Percentiles rank a stretch among this genome's conserved stretches.
phyloP scores from a whole-genome alignment of 2,797 vertebrate genomes.

The Oryzias sinensis region DNA sequence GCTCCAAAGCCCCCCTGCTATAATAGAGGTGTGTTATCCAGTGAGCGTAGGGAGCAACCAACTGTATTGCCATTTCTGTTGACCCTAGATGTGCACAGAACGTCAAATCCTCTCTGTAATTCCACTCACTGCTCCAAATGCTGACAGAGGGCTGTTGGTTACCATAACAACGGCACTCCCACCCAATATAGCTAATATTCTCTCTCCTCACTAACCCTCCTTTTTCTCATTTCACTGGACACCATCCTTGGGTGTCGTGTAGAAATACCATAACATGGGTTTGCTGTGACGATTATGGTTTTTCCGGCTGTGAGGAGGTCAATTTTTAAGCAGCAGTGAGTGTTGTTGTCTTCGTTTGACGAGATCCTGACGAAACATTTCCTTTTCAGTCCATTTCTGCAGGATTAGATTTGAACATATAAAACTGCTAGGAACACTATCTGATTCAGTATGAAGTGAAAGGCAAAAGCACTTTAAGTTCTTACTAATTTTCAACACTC shows the following conservation, averaged over 20 bases:
- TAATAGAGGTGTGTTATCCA: conserved; percentile 28
- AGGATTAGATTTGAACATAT: conserved; percentile 26
- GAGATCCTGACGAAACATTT: conserved; percentile 48
- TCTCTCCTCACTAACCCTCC: conserved; percentile 32
- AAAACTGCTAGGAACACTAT: conserved; percentile 18
- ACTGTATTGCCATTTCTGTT: conserved; percentile 68
- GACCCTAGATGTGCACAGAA: conserved; percentile 81
- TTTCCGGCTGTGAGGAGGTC: conserved; percentile 13
- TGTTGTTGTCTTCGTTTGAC: conserved; percentile 33
- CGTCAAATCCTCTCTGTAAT: conserved; percentile 82
- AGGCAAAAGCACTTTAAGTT: no score
- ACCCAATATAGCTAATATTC: conserved; percentile 74
- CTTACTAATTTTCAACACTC: no score
- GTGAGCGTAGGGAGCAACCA: conserved; percentile 43
- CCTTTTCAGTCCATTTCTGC: conserved; percentile 45
- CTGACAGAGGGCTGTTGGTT: conserved; percentile 77
- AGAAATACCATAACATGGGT: conserved; percentile 44
- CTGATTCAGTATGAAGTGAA: conserved; percentile 10
- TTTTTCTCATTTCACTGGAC: conserved; percentile 25
- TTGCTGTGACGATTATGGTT: conserved; percentile 23
- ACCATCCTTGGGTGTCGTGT: conserved; percentile 32
- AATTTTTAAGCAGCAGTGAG: conserved; percentile 11
- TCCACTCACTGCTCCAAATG: conserved; percentile 81
- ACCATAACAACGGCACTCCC: conserved; percentile 81
- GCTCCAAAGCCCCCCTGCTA: conserved; percentile 29